These are phyloP conservation scores for Pelecanoides urinatrix DNA, from an alignment of 2,113 vertebrate genomes.

Conservation along the genomic window DNA sequence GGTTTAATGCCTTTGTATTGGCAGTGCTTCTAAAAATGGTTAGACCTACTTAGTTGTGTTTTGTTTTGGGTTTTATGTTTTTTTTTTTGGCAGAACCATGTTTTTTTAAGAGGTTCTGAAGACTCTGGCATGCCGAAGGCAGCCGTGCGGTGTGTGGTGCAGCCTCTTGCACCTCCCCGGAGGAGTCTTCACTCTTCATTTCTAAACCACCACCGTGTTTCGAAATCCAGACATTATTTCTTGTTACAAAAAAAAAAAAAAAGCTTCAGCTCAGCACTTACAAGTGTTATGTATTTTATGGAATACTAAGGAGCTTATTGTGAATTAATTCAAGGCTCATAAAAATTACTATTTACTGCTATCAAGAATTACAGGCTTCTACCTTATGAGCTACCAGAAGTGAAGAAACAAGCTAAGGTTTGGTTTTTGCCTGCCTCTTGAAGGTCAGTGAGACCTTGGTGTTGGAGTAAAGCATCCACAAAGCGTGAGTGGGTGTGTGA, in stretches of 20 bases:
- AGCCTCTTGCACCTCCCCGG: neutral
- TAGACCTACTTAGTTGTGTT: neutral
- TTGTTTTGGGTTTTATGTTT: neutral
- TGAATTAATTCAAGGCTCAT: neutral
- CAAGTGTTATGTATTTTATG: neutral
- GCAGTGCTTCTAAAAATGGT: slow-evolving; percentile 31
- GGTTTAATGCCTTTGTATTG: neutral
- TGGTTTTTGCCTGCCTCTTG: neutral
- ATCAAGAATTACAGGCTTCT: neutral
- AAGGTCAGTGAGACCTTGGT: neutral
- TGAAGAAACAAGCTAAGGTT: neutral
- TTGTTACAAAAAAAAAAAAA: neutral
- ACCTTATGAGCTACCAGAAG: neutral
- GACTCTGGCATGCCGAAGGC: neutral
- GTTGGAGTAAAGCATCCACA: neutral
- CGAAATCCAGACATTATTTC: neutral
- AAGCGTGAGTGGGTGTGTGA: neutral
- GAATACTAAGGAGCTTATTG: neutral
- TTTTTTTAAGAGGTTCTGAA: neutral
- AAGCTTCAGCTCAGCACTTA: neutral
- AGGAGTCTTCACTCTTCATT: neutral
- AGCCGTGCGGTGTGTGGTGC: neutral
- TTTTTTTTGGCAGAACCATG: neutral
- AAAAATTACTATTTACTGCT: neutral
- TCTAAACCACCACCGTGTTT: neutral